Base-by-base conservation (phyloP, 2,888 invertebrate species). In the Tenthredo distinguenda region DNA sequence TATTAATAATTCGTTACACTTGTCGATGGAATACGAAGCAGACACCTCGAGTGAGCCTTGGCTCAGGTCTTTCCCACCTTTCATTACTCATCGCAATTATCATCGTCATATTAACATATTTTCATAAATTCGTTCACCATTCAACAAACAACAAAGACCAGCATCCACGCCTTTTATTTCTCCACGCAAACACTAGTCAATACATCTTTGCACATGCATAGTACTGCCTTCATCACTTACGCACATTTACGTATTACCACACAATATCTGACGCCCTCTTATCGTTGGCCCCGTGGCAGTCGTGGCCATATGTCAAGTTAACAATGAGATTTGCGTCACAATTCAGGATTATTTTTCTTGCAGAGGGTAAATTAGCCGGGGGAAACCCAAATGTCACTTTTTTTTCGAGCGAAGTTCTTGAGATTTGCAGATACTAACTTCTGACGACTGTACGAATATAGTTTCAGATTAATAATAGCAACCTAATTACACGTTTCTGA, bases 31-130 rank as follows among this genome's bases (percentile, higher is more conserved):
- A 26, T 5, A 12, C 26, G 15, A 47, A 26, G 40, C 50, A 40
- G 37, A 37, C 9, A 43, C 43, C 72, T 76, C 76, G 76, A 47
- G 26, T 76, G 47, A 47, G 12, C 76, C 47, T 76, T 76, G 76
- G 76, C 26, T 31, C 40, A 21, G 47, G 26, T 31, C 26, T 37
- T 76, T 76, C n/a, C 47, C 47, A 21, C 76, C 31, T 76, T 15
- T 26, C 47, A 47, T 50, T 76, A 47, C 76, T 43, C 76, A 15
- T 76, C 47, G 7, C 26, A 62, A 26, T 34, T 5, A 31, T 15
- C 68, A 31, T 68, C 15, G 12, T 15, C 34, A 18, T 18, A 68
- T 18, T 68, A 18, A 68, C 12, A 34, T 68, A 3, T 68, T 31
- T 31, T 34, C 68, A 68, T 6, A 34, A 34, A 68, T 68, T 68